Evolutionary conservation across 2,113 vertebrate species (phyloP), one percentile per base, ranked within the genome.

Genomic region (Tachycineta bicolor): DNA sequence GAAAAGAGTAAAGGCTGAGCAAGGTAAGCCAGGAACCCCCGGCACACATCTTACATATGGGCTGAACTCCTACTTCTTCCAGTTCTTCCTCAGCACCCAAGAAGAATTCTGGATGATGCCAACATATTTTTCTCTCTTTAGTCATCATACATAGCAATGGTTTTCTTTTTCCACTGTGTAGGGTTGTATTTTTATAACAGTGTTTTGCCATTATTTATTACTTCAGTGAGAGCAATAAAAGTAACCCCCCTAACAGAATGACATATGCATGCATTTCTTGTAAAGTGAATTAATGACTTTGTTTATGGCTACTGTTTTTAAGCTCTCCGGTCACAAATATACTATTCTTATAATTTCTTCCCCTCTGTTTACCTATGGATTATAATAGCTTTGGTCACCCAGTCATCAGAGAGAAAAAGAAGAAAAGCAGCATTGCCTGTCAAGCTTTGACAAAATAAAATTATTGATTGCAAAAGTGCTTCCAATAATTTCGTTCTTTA

Each of bases 11-110:
- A 12, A 41, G 28, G 25, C 7, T 39, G 26, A 53, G 43, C 24
- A 83, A 83, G 41, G 24, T 29, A 60, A 65, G 37, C 9, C 10
- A 49, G 46, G 37, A 81, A 41, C 24, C 3, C 31, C 67, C 37
- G 26, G 68, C n/a, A 74, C 4, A 4, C 20, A 29, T 8, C n/a
- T 75, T 14, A 50, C 16, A 8, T 0, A 1, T 49, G 17, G 5
- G 3, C n/a, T 69, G 68, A 95, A 21, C 11, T 73, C 46, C 19
- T 28, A 25, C 16, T 63, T 78, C 69, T 84, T 78, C 23, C 22
- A 59, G 2, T 20, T 69, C 49, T 50, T 73, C 33, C 44, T 37
- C 23, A 37, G 53, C 37, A 90, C 13, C 19, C 31, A 46, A 23
- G n/a, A 86, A 79, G 7, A 58, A 25, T 26, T 92, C 37, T 69